These are phyloP conservation scores for Tragelaphus buxtoni DNA, from an alignment of 2,113 vertebrate species.

Conservation along the genomic window DNA sequence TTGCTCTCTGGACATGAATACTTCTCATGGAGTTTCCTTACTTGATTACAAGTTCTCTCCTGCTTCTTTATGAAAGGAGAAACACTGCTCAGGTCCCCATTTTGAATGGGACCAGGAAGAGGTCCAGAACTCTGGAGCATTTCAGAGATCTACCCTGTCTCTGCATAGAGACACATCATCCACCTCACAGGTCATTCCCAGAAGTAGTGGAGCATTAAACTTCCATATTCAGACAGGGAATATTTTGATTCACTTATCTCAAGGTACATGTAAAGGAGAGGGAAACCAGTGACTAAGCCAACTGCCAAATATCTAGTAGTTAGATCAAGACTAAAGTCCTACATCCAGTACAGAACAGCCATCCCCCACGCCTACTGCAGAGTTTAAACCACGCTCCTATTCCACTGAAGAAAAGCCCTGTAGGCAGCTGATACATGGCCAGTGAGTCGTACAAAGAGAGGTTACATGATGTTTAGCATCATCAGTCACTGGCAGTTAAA, in stretches of 20 bases:
- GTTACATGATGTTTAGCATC: background rate
- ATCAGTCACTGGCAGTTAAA: background rate
- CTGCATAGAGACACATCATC: background rate
- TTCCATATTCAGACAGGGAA: background rate
- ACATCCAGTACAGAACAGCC: background rate
- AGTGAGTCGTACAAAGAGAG: background rate
- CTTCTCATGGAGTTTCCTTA: background rate
- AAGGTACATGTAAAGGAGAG: background rate
- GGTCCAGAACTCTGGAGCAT: background rate
- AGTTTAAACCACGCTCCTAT: background rate
- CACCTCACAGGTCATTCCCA: background rate
- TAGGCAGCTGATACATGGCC: background rate
- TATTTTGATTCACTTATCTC: background rate
- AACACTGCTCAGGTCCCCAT: background rate
- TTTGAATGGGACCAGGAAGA: background rate
- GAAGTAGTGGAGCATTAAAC: background rate
- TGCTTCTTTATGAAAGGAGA: background rate
- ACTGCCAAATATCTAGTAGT: background rate
- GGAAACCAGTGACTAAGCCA: background rate
- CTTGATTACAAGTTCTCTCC: background rate
- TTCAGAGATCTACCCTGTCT: background rate
- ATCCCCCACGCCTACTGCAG: background rate
- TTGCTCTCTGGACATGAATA: background rate
- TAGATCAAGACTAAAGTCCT: background rate
- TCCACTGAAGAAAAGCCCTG: background rate